Percentiles rank a stretch among this genome's conserved stretches.
Evolutionary conservation across 1,140 invertebrate species (phyloP).

Genomic region (Ectropis grisescens): DNA sequence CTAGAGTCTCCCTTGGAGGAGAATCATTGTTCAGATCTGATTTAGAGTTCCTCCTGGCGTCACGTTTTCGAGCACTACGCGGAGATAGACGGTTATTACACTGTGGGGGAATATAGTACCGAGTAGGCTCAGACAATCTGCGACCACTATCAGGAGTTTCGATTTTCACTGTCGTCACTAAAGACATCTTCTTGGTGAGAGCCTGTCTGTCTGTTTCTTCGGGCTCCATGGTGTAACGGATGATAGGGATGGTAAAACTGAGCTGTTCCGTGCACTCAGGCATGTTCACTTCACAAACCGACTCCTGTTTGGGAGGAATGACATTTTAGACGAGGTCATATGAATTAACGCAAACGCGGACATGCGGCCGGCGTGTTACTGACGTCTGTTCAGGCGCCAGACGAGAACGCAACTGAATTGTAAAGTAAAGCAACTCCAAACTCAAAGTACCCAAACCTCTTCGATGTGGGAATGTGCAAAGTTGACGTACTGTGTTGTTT

Average conservation of each 20-base stretch:
- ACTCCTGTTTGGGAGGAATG: no score
- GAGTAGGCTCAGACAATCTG: constrained; percentile 44
- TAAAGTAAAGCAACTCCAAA: no score
- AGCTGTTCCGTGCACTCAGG: constrained; percentile 58
- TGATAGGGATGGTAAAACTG: constrained; percentile 54
- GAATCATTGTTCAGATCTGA: constrained; percentile 28
- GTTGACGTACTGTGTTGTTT: no score
- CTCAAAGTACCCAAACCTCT: no score
- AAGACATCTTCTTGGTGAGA: constrained; percentile 49
- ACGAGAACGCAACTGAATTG: no score
- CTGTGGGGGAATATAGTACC: constrained; percentile 56
- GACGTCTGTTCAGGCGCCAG: no score
- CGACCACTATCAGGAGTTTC: constrained; percentile 50
- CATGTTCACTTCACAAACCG: constrained; percentile 26
- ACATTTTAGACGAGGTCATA: no score
- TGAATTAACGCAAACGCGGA: no score
- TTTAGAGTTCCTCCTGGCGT: constrained; percentile 42
- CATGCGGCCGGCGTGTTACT: no score
- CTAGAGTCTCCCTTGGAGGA: constrained; percentile 34
- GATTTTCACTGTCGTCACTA: constrained; percentile 53
- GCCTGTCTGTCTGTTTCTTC: constrained; percentile 43
- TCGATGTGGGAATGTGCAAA: no score
- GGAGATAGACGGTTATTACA: constrained; percentile 58
- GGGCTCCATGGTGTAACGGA: constrained; percentile 56
- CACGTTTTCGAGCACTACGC: constrained; percentile 46